Conservation (phyloP, 2,888 invertebrate species). For the Parascotia fuliginaria region DNA sequence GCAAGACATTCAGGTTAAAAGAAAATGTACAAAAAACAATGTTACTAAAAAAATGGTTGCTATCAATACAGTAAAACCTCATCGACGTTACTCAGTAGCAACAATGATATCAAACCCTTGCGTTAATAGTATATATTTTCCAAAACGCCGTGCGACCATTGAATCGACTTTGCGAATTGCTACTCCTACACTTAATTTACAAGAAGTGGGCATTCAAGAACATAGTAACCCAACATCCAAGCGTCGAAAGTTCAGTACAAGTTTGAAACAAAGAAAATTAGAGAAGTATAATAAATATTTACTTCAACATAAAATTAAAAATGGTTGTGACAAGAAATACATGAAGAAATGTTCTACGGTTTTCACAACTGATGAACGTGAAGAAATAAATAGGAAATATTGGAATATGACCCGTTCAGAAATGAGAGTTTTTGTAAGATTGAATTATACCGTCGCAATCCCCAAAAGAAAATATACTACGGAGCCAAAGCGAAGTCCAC, state of each 20-base stretch:
- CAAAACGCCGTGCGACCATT: neutral
- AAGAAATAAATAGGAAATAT: neutral
- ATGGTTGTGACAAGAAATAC: neutral
- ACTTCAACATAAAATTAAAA: neutral
- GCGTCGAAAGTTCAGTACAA: neutral
- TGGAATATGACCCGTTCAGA: neutral
- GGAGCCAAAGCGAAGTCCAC: neutral
- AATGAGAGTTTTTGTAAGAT: neutral
- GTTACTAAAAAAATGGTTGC: neutral
- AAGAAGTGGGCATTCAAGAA: neutral
- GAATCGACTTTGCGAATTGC: neutral
- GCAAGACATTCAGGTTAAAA: neutral
- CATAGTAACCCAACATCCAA: neutral
- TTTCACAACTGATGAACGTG: neutral
- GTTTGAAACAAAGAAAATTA: neutral
- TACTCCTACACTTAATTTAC: neutral
- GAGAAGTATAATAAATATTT: neutral
- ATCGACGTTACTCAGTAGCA: slow-evolving; percentile 1
- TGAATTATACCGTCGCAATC: neutral
- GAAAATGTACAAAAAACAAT: neutral
- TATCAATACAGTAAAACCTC: too few species aligned
- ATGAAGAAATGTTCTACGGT: neutral
- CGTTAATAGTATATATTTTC: too few species aligned
- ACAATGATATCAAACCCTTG: slow-evolving; percentile 1
- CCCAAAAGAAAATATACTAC: neutral